Percentiles rank a stretch among this genome's conserved stretches.
These are phyloP conservation scores for Pyxicephalus adspersus DNA, from an alignment of 2,113 vertebrate species.

Conservation along the genomic window DNA sequence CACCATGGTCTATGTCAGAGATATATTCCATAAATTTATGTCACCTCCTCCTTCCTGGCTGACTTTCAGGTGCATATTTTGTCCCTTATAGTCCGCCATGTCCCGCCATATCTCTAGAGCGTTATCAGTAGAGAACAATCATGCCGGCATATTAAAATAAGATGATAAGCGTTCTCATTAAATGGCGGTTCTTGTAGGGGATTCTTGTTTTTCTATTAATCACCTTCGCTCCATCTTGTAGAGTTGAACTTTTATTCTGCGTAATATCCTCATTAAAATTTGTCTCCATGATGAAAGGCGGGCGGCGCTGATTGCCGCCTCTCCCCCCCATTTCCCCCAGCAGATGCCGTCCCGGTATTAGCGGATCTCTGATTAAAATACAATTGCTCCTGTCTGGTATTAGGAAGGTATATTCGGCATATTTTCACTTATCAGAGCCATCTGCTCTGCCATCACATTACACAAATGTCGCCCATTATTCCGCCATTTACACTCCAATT, in stretches of 20 bases:
- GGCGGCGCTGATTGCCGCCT: neutral
- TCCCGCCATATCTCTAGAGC: neutral
- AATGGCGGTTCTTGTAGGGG: neutral
- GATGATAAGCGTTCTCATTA: neutral
- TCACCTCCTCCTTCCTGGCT: too few species aligned
- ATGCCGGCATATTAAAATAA: neutral
- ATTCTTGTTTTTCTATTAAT: neutral
- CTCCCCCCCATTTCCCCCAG: neutral
- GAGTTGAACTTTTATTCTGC: neutral
- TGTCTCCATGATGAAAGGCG: neutral
- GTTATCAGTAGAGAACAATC: neutral
- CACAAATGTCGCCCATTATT: neutral
- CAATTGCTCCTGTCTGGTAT: neutral
- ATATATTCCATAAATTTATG: too few species aligned
- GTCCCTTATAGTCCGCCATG: neutral
- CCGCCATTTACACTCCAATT: neutral
- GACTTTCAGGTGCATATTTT: too few species aligned
- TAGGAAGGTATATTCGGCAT: neutral
- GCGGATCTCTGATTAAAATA: neutral
- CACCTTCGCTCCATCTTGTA: neutral
- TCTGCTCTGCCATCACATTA: neutral
- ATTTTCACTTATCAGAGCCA: neutral
- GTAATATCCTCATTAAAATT: conserved; percentile 7
- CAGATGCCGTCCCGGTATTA: neutral
- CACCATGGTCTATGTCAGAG: too few species aligned